Evolutionary conservation across 2,797 vertebrate species (phyloP), one percentile per base, ranked within the genome.

Genomic region (Tamandua tetradactyla): DNA sequence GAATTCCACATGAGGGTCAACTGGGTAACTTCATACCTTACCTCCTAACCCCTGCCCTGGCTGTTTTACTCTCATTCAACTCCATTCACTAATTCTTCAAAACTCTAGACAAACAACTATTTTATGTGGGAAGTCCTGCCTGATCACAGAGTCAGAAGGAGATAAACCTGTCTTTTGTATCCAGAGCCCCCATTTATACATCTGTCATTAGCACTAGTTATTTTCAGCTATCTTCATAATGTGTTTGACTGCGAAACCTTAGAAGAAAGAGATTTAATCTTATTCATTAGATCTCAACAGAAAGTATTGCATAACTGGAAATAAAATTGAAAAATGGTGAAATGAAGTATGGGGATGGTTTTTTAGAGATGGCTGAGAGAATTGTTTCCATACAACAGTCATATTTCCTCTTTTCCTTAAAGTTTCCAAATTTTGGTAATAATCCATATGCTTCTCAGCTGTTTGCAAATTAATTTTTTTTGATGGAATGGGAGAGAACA

Each of bases 361-460:
- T 75, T 9, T 37, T 52, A 62, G 17, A 13, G 3, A 22, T 62
- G 37, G 40, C 17, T 32, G 7, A 64, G 25, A 71, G 10, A 62
- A 22, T 12, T 47, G 23, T 30, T 47, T 64, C 44, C 55, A 15
- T 20, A 44, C 4, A 71, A 37, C 0, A 20, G 22, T 30, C 59
- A 22, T 59, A 8, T 59, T 23, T 49, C 55, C 32, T 88, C 47
- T 40, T 82, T 75, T 22, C 59, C 18, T 72, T 72, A 7, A 37
- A 30, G 55, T 71, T 79, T 64, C 25, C 66, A 64, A 40, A 57
- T 37, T 37, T 90, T 90, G 23, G 25, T 66, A 94, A 79, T 79
- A 62, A 90, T 57, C 7, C 23, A 57, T 64, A 37, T 37, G 52
- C 18, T 90, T 72, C 37, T 85, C 37, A 72, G 52, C 17, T 40